These are phyloP conservation scores for Musca vetustissima DNA, from an alignment of 1,140 invertebrate species.

Conservation along the genomic window DNA sequence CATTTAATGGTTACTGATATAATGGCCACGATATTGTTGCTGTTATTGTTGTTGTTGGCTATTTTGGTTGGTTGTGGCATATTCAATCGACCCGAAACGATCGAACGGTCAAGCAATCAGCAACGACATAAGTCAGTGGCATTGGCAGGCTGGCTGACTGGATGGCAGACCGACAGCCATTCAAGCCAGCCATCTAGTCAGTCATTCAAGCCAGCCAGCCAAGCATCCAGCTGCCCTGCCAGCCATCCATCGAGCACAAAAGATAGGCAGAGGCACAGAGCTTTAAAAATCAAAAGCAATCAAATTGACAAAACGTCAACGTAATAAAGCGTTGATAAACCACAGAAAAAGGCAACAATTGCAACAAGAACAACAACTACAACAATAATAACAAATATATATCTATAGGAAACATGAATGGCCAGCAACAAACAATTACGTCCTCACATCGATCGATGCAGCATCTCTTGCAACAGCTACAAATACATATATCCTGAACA, in stretches of 20 bases:
- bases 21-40: conserved; percentile 1
- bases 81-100: conserved; percentile 20
- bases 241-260: too few relatives aligned
- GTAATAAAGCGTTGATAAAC: conserved; percentile 54
- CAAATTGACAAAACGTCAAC: conserved; percentile 54
- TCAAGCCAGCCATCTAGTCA: too few relatives aligned
- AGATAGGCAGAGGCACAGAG: not conserved
- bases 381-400: not conserved
- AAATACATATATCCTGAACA: too few relatives aligned
- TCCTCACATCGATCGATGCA: too few relatives aligned
- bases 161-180: too few relatives aligned
- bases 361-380: too few relatives aligned
- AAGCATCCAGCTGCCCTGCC: too few relatives aligned
- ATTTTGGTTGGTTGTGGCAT: not conserved
- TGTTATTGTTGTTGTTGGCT: too few relatives aligned
- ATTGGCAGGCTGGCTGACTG: too few relatives aligned
- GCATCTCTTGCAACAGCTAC: too few relatives aligned
- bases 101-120: conserved; percentile 1
- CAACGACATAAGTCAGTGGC: too few relatives aligned
- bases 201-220: too few relatives aligned
- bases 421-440: not conserved
- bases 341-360: conserved; percentile 34
- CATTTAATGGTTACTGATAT: conserved; percentile 18
- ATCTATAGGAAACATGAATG: not conserved
- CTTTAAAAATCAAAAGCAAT: conserved; percentile 35